Evolutionary conservation across 2,113 vertebrate genomes (phyloP).

Genomic region (Gopherus flavomarginatus): DNA sequence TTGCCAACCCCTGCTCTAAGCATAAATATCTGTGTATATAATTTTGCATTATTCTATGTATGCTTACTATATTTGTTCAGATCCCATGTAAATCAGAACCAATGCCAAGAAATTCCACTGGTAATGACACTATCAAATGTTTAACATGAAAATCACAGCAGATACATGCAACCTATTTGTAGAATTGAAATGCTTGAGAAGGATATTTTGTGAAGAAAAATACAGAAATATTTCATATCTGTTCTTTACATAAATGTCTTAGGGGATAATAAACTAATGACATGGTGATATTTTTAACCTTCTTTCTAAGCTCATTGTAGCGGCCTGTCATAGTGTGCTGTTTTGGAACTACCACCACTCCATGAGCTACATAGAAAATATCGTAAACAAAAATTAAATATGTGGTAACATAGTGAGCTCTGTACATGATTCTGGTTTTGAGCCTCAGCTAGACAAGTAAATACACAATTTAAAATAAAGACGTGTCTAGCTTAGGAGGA

Average conservation of each 20-base stretch:
- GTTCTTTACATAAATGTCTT: background rate
- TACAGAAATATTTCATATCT: background rate
- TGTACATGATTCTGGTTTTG: background rate
- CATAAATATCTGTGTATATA: background rate
- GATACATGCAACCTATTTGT: background rate
- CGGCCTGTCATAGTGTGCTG: background rate
- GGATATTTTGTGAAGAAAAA: background rate
- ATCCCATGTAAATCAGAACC: background rate
- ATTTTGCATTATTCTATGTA: background rate
- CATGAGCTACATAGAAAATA: background rate
- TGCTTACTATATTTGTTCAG: background rate
- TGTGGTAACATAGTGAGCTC: background rate
- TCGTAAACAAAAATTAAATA: background rate
- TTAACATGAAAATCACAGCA: background rate
- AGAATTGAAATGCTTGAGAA: background rate
- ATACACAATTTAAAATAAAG: background rate
- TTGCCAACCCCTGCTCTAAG: background rate
- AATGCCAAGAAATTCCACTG: background rate
- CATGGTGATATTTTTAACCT: background rate
- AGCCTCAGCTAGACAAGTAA: background rate
- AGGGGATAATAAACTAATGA: background rate
- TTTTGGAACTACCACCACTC: background rate
- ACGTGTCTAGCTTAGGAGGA: background rate
- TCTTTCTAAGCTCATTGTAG: background rate
- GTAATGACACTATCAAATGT: background rate